Base-by-base conservation (phyloP, 2,113 vertebrate genomes). In the Acrocephalus kingi region DNA sequence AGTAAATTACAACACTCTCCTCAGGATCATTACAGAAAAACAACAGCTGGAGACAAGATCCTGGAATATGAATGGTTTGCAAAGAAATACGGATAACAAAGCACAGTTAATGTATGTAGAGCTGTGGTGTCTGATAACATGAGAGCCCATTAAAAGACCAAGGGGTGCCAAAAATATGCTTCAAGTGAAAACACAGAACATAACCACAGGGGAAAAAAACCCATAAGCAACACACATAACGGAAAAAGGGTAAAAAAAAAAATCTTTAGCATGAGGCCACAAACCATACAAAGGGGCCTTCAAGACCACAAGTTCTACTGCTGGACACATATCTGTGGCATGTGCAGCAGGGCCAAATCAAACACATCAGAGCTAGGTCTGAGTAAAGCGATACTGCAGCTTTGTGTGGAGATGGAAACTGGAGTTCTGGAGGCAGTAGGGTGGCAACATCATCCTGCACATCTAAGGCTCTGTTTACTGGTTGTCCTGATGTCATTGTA, bases 371-470 rank as follows among this genome's bases (percentile, higher is more conserved):
- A 49, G 35, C 41, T 19, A 43, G 21, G 17, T 23, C n/a, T 0
- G 1, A 59, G 15, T 24, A 21, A 27, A 19, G 33, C 0, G 0
- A 31, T 13, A 45, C 0, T 4, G 1, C 13, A 84, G 46, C 1
- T 2, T 59, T 35, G 28, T 4, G 22, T 8, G 35, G 35, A 69
- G 23, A 30, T 33, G 22, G 22, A 56, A 63, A 27, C 25, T 35
- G 6, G 2, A 39, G 31, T 21, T 87, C 24, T 51, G 79, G 51
- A 73, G 76, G 67, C 18, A 23, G 46, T 13, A 28, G 16, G 22
- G n/a, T 17, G 23, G 31, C 62, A 11, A 19, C n/a, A 15, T 8
- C 39, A 30, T 27, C 51, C 55, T n/a, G 33, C 25, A 18, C 22
- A 6, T 39, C 59, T 48, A 39, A 59, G 11, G 33, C n/a, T 68